phyloP scores from a whole-genome alignment of 1,140 invertebrate genomes.

The Gryllus bimaculatus region DNA sequence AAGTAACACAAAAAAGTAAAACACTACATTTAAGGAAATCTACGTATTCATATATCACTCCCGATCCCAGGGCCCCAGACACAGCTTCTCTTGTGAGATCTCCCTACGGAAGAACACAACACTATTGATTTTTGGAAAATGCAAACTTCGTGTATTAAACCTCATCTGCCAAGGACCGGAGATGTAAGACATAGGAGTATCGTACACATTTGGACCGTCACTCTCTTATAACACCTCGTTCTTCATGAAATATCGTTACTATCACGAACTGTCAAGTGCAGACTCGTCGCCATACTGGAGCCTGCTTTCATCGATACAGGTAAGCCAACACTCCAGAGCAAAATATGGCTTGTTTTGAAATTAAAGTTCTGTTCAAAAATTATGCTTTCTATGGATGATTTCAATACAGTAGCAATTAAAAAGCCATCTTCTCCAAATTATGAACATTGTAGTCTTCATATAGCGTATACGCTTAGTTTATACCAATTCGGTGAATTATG shows the following conservation, averaged over 20 bases:
- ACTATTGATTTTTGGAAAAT: neutral
- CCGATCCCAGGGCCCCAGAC: neutral
- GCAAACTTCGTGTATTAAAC: neutral
- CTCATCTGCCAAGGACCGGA: neutral
- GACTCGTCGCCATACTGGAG: neutral
- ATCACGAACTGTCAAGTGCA: slow-evolving; percentile 13
- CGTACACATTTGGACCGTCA: neutral
- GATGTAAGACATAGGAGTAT: neutral
- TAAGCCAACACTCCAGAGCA: neutral
- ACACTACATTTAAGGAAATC: neutral
- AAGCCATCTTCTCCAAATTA: too few species aligned
- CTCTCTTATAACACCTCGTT: neutral
- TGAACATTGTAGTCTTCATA: too few species aligned
- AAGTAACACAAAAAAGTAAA: neutral
- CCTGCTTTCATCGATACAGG: neutral
- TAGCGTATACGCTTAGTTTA: too few species aligned
- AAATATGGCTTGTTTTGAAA: too few species aligned
- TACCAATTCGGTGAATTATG: too few species aligned
- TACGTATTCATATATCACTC: neutral
- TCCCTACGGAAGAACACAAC: neutral
- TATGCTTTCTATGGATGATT: too few species aligned
- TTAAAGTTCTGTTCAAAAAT: too few species aligned
- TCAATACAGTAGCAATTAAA: too few species aligned
- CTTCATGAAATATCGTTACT: neutral
- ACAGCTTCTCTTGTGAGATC: neutral